These are phyloP conservation scores for Drosophila ohnishii DNA, from an alignment of 1,140 invertebrate genomes.

Conservation along the genomic window DNA sequence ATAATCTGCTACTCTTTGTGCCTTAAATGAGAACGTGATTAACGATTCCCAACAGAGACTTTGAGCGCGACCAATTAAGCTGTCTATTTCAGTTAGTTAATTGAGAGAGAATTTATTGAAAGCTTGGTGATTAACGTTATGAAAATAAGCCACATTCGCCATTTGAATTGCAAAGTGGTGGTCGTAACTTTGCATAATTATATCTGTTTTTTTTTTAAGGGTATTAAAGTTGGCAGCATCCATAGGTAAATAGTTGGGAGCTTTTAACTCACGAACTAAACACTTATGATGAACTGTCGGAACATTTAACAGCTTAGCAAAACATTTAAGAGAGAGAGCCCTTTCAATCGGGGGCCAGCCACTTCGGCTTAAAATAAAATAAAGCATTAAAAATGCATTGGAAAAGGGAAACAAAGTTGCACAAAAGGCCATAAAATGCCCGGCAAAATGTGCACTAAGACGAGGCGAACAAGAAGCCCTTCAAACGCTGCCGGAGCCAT, in stretches of 20 bases:
- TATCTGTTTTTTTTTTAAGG: not conserved
- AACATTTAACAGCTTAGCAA: constrained; percentile 3
- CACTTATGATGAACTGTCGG: not conserved
- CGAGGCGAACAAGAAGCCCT: constrained; percentile 22
- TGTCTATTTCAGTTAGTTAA: constrained; percentile 15
- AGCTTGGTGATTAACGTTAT: constrained; percentile 11
- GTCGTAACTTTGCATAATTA: constrained; percentile 9
- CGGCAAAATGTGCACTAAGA: constrained; percentile 23
- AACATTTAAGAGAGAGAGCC: not conserved
- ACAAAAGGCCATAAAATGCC: constrained; percentile 42
- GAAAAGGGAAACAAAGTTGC: constrained; percentile 28
- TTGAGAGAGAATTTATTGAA: constrained; percentile 10
- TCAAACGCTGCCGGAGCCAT: constrained; percentile 36
- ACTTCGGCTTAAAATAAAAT: constrained; percentile 22
- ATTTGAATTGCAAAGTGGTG: constrained; percentile 11
- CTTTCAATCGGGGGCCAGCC: not conserved
- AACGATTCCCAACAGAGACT: constrained; percentile 3
- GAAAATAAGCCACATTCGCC: constrained; percentile 11
- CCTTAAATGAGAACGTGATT: constrained; percentile 24
- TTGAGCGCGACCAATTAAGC: constrained; percentile 14
- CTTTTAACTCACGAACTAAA: not conserved
- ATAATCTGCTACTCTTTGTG: not conserved
- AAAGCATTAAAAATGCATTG: constrained; percentile 54
- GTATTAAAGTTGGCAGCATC: not conserved
- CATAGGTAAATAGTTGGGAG: not conserved